phyloP scores from a whole-genome alignment of 2,888 invertebrate species.

The Aphidoletes aphidimyza region DNA sequence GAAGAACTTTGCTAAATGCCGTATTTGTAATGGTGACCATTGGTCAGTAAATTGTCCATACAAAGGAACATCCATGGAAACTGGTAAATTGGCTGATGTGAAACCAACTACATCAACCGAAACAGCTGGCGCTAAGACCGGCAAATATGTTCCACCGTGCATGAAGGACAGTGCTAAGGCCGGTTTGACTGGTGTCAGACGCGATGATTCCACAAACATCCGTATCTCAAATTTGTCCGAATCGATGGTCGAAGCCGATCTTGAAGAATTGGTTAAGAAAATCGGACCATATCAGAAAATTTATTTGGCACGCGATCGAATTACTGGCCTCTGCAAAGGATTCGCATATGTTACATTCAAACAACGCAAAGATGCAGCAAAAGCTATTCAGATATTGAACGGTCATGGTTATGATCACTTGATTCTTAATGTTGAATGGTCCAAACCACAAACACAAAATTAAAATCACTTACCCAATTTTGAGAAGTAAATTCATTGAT shows the following conservation, averaged over 20 bases:
- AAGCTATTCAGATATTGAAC: constrained; percentile 9
- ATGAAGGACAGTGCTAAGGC: constrained; percentile 87
- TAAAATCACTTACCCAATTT: not conserved
- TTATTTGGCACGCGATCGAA: constrained; percentile 18
- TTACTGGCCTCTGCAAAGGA: constrained; percentile 29
- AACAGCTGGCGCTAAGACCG: constrained; percentile 61
- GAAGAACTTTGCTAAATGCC: constrained; percentile 80
- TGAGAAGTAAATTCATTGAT: not conserved
- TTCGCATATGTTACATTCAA: constrained; percentile 38
- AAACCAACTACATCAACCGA: constrained; percentile 66
- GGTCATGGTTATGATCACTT: constrained; percentile 8
- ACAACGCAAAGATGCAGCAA: not conserved
- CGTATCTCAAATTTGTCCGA: constrained; percentile 34
- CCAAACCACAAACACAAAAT: constrained; percentile 38
- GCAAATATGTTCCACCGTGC: constrained; percentile 88
- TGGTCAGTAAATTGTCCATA: constrained; percentile 99
- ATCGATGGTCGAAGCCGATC: constrained; percentile 31
- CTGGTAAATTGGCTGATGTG: constrained; percentile 71
- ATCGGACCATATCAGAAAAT: constrained; percentile 29
- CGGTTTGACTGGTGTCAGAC: constrained; percentile 69
- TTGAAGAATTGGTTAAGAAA: constrained; percentile 20
- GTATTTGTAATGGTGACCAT: constrained; percentile 94
- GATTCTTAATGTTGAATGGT: constrained; percentile 32
- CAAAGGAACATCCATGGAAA: constrained; percentile 87
- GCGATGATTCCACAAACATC: constrained; percentile 37